Evolutionary conservation across 2,888 invertebrate genomes (phyloP), one percentile per base, ranked within the genome.

Genomic region (Tiliacea citrago): DNA sequence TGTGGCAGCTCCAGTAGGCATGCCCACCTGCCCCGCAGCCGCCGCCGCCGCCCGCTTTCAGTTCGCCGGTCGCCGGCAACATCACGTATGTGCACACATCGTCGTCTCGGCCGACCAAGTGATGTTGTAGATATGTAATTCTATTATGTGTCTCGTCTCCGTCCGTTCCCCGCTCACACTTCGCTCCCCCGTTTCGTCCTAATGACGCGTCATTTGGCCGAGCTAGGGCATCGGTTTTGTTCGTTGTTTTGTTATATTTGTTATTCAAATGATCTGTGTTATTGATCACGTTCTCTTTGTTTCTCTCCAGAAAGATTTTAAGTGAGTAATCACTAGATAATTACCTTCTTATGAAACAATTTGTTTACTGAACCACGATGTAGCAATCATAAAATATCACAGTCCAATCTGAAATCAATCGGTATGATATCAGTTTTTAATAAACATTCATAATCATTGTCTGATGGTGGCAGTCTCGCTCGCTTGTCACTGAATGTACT

Each of bases 101-200:
- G 91, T 92, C 90, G 90, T 93, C 93, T 94, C 93, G 88, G 86
- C 91, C 92, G 92, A 92, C 91, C 92, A 93, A 93, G 92, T 93
- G 92, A 93, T 95, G 94, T 93, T 91, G 92, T 94, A 94, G 92
- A 94, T 95, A 95, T 94, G 93, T 95, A 94, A 95, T 95, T 94
- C 93, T 93, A 95, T 95, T 95, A 95, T 95, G 94, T 94, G 93
- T 94, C 94, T 95, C 95, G 94, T 91, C 94, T 94, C 92, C 92
- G 93, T 94, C 94, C 94, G 92, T 89, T 90, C 91, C 92, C 91
- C 92, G 91, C 91, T 90, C 87, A 86, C 92, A 88, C 91, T 89
- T 91, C 89, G 60, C 88, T 90, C 90, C 93, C 94, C 94, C 91
- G 87, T 84, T 85, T 93, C 92, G 92, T 92, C 94, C 91, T 93